Base-by-base conservation (phyloP, 2,888 invertebrate genomes). In the Athripsodes cinereus region DNA sequence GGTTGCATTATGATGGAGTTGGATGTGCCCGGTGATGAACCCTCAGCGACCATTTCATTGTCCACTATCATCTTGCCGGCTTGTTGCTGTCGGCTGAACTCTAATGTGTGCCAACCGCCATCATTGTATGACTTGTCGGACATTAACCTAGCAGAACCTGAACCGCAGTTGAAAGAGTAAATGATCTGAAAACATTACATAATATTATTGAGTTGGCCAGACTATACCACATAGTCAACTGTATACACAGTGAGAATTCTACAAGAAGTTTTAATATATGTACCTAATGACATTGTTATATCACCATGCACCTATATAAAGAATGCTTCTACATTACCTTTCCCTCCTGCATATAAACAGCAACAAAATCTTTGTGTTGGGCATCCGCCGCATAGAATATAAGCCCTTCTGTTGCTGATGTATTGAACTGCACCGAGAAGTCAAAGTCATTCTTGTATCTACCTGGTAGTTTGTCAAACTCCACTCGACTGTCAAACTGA, bases 361-460 rank as follows among this genome's bases (percentile, higher is more conserved):
- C 85, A 1, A 92, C 83, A 68, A 87, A 88, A 68, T 91, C 88
- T 0, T 71, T 71, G 19, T 86, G 83, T 1, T 79, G 74, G 11
- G 74, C 74, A 57, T 88, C 85, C 1, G 84, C 74, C 0, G 88
- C 84, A 72, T 93, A 96, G 76, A 96, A 90, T 16, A 96, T 80
- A 5, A 95, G 76, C 1, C 96, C 95, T 56, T 90, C 86, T 3
- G 35, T 48, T 6, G 50, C 49, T 10, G 55, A 22, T 0, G 93
- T 92, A 64, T 89, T 88, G 72, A 98, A 85, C 6, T 87, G 81
- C 10, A 96, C 76, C 13, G 87, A 84, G 64, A 95, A 84, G 61
- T 90, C 88, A 70, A 86, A 89, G 35, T 80, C 80, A 60, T 83
- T 84, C 52, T 81, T 80, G 67, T 85, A 81, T 55, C 85, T 81